Evolutionary conservation across 2,797 vertebrate species (phyloP).

Genomic region (Tenualosa ilisha): DNA sequence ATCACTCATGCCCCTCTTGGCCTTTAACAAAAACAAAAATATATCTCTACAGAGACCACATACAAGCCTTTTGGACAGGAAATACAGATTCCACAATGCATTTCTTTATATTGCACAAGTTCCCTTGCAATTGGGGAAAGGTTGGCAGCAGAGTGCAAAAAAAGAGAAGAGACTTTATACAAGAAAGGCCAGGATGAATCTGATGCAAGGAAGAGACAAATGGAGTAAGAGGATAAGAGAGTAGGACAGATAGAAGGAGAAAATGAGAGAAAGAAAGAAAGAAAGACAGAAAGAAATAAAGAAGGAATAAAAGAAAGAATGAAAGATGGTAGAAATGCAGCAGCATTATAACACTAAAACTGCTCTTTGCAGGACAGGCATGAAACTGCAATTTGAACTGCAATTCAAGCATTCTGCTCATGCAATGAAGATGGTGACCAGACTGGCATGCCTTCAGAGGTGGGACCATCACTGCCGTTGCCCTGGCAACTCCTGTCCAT

Average conservation of each 20-base stretch:
- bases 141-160: conserved; percentile 45
- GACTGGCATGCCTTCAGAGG: conserved; percentile 1
- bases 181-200: neutral
- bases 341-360: neutral
- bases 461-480: neutral
- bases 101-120: conserved; percentile 45
- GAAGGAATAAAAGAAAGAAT: neutral
- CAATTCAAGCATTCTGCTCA: neutral
- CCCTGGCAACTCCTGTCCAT: neutral
- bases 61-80: conserved; percentile 10
- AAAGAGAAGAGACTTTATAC: neutral
- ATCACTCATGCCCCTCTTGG: conserved; percentile 1
- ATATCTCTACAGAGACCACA: neutral
- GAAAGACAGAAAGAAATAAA: neutral
- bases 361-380: neutral
- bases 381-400: neutral
- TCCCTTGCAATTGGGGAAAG: conserved; percentile 28
- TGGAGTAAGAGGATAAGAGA: neutral
- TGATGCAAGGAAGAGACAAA: neutral
- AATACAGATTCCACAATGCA: conserved; percentile 4
- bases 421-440: neutral
- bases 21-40: neutral
- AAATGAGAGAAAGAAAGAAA: neutral
- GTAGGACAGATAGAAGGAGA: neutral
- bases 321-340: neutral